These are phyloP conservation scores for Pentalonia nigronervosa DNA, from an alignment of 1,140 invertebrate species.

Conservation along the genomic window DNA sequence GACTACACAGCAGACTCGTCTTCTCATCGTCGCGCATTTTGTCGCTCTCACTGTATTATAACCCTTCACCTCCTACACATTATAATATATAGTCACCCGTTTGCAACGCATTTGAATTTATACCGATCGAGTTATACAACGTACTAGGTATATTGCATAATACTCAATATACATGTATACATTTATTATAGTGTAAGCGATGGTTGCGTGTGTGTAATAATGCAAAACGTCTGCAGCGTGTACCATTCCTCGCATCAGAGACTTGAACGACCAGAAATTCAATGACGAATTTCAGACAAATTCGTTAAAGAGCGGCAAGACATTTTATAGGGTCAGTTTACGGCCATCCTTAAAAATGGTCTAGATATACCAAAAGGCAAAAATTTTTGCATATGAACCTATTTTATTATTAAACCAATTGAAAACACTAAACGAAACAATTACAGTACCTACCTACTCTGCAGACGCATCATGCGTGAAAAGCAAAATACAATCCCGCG, in stretches of 20 bases:
- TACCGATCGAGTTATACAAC: not conserved
- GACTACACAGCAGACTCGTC: not conserved
- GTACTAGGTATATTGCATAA: not conserved
- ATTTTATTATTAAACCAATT: not conserved
- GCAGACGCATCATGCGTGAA: no score
- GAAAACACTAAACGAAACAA: not conserved
- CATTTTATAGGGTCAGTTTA: not conserved
- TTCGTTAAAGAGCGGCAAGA: not conserved
- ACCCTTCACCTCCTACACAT: no score
- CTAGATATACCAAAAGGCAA: not conserved
- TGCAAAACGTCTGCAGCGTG: not conserved
- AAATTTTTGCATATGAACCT: not conserved
- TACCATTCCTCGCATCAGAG: not conserved
- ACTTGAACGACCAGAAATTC: not conserved
- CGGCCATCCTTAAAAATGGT: not conserved
- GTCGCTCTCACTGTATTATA: not conserved
- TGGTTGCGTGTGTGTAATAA: not conserved
- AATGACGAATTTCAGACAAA: not conserved
- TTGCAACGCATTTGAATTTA: not conserved
- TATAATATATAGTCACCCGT: not conserved
- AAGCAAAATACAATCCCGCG: no score
- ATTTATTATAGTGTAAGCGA: no score
- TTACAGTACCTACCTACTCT: not conserved
- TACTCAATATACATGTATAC: not conserved
- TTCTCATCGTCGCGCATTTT: not conserved